A percentile compares a stretch with the other conserved stretches of the same genome.
These are phyloP conservation scores for Haliclystus octoradiatus DNA, from an alignment of 30 jellyfish, hydroid and myxozoan species.

Conservation along the genomic window DNA sequence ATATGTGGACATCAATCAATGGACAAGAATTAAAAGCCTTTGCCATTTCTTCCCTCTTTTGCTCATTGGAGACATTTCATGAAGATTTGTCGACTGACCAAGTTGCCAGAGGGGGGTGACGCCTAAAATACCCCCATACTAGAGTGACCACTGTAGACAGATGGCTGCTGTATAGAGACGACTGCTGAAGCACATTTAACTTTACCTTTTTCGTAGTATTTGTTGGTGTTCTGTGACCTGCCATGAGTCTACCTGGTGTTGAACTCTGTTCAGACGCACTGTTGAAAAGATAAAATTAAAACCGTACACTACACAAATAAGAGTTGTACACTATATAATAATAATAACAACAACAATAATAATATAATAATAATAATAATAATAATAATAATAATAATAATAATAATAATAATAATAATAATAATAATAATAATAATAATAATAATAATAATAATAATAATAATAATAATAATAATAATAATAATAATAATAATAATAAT, in stretches of 20 bases:
- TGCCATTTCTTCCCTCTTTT: too few species aligned
- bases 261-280: background rate
- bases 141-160: too few species aligned
- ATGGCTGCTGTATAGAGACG: too few species aligned
- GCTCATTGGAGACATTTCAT: too few species aligned
- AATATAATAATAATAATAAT: background rate
- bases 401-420: background rate
- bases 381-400: background rate
- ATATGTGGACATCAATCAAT: too few species aligned
- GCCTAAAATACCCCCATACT: too few species aligned
- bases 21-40: too few species aligned
- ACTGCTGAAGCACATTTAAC: background rate
- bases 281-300: background rate
- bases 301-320: too few species aligned
- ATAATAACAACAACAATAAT: too few species aligned
- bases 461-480: background rate
- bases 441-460: background rate
- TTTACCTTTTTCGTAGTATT: background rate
- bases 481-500: background rate
- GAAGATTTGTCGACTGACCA: too few species aligned
- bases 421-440: background rate
- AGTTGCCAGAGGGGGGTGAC: too few species aligned
- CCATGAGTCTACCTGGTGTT: background rate
- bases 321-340: too few species aligned
- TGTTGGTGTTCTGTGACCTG: background rate